Conservation (phyloP, 2,888 invertebrate species). For the Oxystoma pomonae region DNA sequence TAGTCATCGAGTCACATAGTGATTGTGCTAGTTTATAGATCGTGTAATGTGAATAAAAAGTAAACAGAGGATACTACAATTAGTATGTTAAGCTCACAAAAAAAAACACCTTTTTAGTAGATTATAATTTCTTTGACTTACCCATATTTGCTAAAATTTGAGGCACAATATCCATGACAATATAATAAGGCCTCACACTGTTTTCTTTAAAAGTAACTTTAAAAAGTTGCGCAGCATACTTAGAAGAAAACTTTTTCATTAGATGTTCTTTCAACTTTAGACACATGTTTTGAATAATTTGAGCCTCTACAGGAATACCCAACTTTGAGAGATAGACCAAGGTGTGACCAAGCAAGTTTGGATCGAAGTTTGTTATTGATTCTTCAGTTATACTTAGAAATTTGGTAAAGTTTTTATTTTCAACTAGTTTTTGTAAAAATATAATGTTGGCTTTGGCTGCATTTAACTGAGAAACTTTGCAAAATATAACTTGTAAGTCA, state of each 20-base stretch:
- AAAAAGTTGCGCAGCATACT: slow-evolving; percentile 44
- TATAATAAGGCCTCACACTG: slow-evolving; percentile 44
- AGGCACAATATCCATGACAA: slow-evolving; percentile 45
- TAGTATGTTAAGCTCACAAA: too few species aligned
- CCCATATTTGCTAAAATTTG: slow-evolving; percentile 43
- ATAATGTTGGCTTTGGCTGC: slow-evolving; percentile 22
- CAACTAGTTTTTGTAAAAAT: slow-evolving; percentile 38
- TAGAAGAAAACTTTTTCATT: slow-evolving; percentile 35
- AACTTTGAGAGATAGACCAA: slow-evolving; percentile 50
- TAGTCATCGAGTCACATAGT: too few species aligned
- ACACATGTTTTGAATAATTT: slow-evolving; percentile 42
- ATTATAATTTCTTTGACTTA: too few species aligned
- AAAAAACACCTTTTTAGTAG: too few species aligned
- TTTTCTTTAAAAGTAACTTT: slow-evolving; percentile 44
- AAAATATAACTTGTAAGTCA: slow-evolving; percentile 43
- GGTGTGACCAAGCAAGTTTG: slow-evolving; percentile 45
- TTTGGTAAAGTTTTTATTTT: slow-evolving; percentile 36
- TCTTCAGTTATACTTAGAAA: slow-evolving; percentile 36
- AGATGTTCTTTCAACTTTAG: slow-evolving; percentile 36
- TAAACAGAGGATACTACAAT: too few species aligned
- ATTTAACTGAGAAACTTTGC: slow-evolving; percentile 30
- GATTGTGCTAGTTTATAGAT: too few species aligned
- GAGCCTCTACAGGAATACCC: slow-evolving; percentile 41
- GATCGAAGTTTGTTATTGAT: slow-evolving; percentile 39
- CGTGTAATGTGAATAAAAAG: too few species aligned